Conservation (phyloP, 2,797 vertebrate species). For the Gymnothorax reevesii region DNA sequence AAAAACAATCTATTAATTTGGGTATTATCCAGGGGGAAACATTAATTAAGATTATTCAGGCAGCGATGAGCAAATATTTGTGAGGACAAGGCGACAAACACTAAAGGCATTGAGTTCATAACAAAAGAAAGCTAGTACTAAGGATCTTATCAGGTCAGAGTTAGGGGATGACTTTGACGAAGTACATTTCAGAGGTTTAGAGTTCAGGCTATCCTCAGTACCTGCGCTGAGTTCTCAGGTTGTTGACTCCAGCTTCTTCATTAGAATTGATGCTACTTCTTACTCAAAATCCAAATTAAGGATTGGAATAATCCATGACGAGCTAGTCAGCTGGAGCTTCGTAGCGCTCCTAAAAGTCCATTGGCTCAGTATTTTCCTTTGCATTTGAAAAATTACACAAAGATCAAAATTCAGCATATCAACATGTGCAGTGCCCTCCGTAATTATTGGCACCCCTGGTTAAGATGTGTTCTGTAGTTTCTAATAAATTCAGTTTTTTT, state of each 20-base stretch:
- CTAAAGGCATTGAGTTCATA: conserved; percentile 25
- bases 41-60: conserved; percentile 33
- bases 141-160: not conserved
- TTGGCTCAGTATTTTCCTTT: no score
- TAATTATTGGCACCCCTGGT: no score
- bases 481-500: no score
- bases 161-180: conserved; percentile 3
- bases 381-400: no score
- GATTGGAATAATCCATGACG: not conserved
- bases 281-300: not conserved
- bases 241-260: conserved; percentile 10
- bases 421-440: no score
- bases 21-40: conserved; percentile 32
- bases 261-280: not conserved
- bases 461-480: no score
- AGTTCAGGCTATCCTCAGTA: conserved; percentile 62
- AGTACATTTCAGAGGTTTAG: conserved; percentile 61
- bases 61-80: conserved; percentile 27
- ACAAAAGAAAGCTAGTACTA: conserved; percentile 22
- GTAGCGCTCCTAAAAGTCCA: not conserved
- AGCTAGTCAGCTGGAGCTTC: not conserved
- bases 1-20: conserved; percentile 28
- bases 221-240: conserved; percentile 66
- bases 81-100: conserved; percentile 26
- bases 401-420: no score